These are phyloP conservation scores for Aramus guarauna DNA, from an alignment of 2,113 vertebrate species.

Conservation along the genomic window DNA sequence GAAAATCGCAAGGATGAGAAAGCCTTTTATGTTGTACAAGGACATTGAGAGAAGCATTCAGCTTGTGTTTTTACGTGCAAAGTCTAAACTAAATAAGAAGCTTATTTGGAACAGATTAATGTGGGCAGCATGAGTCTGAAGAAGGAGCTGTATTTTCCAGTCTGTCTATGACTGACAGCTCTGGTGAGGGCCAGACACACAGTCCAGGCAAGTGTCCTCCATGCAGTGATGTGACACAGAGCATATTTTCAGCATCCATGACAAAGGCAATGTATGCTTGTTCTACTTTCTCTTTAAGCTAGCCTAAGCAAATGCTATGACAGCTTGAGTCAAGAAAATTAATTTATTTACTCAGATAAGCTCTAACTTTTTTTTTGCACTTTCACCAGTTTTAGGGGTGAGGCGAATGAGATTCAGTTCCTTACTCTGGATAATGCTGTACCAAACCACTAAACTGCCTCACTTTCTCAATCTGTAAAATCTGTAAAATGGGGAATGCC, in stretches of 20 bases:
- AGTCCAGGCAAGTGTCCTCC: background rate
- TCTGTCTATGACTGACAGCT: background rate
- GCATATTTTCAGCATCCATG: background rate
- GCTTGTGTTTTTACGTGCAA: background rate
- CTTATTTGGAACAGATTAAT: background rate
- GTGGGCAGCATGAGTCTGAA: background rate
- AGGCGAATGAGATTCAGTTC: background rate
- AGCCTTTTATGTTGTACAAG: background rate
- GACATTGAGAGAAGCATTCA: background rate
- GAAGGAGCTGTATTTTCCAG: background rate
- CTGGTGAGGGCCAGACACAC: background rate
- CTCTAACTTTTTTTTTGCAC: background rate
- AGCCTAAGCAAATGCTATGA: background rate
- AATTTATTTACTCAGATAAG: background rate
- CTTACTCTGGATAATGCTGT: background rate
- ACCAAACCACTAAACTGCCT: background rate
- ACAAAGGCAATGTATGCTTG: background rate
- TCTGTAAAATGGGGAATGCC: background rate
- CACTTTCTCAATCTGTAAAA: background rate
- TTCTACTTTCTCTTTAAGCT: background rate
- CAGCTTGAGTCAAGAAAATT: background rate
- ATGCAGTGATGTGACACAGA: background rate
- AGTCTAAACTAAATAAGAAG: background rate
- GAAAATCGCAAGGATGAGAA: slow-evolving; percentile 21
- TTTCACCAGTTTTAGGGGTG: background rate